A percentile compares a stretch with the other conserved stretches of the same genome.
Evolutionary conservation across 2,797 vertebrate genomes (phyloP).

Genomic region (Gallinago nigripennis): DNA sequence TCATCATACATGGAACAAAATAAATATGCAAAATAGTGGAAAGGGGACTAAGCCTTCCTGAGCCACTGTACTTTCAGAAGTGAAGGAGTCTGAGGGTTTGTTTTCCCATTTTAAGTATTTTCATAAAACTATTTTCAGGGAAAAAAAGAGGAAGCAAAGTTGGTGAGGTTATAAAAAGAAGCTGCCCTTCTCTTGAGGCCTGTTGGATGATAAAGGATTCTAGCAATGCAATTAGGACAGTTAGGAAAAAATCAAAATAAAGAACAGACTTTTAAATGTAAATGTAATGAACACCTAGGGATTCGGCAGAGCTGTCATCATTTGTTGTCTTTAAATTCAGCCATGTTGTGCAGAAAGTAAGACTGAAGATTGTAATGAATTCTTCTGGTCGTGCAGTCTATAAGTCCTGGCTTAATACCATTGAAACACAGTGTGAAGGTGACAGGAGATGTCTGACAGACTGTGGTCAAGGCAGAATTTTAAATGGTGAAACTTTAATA

Average conservation of each 20-base stretch:
- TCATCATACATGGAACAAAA: not conserved
- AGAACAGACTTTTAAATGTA: not conserved
- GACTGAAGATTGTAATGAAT: not conserved
- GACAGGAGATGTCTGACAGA: not conserved
- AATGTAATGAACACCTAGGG: not conserved
- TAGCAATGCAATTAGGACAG: not conserved
- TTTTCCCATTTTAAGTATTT: not conserved
- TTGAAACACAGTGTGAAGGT: not conserved
- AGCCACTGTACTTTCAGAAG: not conserved
- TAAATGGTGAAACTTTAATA: not conserved
- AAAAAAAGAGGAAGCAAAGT: not conserved
- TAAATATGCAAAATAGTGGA: not conserved
- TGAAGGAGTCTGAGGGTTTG: not conserved
- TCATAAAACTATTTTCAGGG: not conserved
- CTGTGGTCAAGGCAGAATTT: not conserved
- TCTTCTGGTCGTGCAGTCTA: not conserved
- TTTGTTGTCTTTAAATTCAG: not conserved
- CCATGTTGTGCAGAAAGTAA: not conserved
- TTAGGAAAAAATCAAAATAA: conserved; percentile 1
- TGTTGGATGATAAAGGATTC: not conserved
- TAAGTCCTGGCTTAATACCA: not conserved
- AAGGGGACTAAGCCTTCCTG: not conserved
- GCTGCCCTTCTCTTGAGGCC: not conserved
- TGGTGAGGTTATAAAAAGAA: not conserved
- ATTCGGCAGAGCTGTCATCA: not conserved